Percentiles rank a stretch among this genome's conserved stretches.
These are phyloP conservation scores for Pogonocherus hispidulus DNA, from an alignment of 2,888 invertebrate species.

Conservation along the genomic window DNA sequence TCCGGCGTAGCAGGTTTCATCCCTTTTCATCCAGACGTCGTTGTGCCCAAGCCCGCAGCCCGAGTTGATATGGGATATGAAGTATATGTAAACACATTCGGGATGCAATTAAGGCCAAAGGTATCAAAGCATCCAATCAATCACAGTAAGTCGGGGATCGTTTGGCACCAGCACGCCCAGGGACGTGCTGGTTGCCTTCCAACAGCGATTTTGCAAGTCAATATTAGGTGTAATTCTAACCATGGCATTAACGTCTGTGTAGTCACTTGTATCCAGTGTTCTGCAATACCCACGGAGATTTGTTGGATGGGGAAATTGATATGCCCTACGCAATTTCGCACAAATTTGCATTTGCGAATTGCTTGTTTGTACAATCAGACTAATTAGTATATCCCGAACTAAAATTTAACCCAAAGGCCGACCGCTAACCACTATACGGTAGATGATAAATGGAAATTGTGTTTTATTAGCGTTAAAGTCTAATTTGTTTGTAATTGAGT, in stretches of 20 bases:
- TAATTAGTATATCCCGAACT: slow-evolving; percentile 36
- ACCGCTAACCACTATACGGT: slow-evolving; percentile 5
- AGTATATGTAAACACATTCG: slow-evolving; percentile 68
- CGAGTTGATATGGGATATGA: slow-evolving; percentile 59
- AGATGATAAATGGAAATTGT: slow-evolving; percentile 31
- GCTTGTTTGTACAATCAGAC: slow-evolving; percentile 37
- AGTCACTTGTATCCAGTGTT: slow-evolving; percentile 50
- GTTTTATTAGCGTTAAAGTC: slow-evolving; percentile 30
- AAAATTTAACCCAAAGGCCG: slow-evolving; percentile 33
- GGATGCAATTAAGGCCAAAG: slow-evolving; percentile 67
- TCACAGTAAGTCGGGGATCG: slow-evolving; percentile 67
- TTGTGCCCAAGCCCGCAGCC: slow-evolving; percentile 9
- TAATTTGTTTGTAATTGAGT: slow-evolving; percentile 13
- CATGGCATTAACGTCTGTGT: slow-evolving; percentile 51
- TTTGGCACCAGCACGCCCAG: slow-evolving; percentile 65
- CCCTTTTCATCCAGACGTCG: slow-evolving; percentile 28
- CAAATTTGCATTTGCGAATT: slow-evolving; percentile 40
- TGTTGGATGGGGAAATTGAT: slow-evolving; percentile 44
- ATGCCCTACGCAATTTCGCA: slow-evolving; percentile 37
- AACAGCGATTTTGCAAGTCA: slow-evolving; percentile 67
- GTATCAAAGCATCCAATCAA: slow-evolving; percentile 68
- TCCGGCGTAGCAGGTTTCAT: slow-evolving; percentile 21
- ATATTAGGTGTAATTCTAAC: slow-evolving; percentile 65
- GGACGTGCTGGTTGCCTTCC: slow-evolving; percentile 64
- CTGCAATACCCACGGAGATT: slow-evolving; percentile 53